These are phyloP conservation scores for Alloscopus bannaensis DNA, from an alignment of 2,888 invertebrate genomes.

Conservation along the genomic window DNA sequence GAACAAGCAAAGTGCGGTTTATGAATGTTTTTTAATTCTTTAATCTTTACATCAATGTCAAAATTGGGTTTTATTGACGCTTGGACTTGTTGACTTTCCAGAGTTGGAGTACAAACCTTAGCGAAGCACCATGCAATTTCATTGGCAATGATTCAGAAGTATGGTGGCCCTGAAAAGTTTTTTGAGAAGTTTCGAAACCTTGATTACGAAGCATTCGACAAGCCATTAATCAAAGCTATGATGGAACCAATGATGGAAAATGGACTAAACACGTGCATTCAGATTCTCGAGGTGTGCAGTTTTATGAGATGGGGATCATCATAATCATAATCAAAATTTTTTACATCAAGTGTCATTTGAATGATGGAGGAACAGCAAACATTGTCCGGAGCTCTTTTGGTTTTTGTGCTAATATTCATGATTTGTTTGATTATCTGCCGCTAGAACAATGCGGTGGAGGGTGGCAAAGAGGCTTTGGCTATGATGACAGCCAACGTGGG, in stretches of 20 bases:
- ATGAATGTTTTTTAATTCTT: no score
- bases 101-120: constrained; percentile 50
- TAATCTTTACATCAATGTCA: no score
- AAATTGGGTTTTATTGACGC: background rate
- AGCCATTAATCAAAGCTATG: background rate
- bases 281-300: constrained; percentile 45
- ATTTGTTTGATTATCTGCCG: background rate
- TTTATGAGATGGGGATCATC: no score
- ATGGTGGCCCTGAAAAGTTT: constrained; percentile 48
- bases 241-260: constrained; percentile 23
- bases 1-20: constrained; percentile 34
- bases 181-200: constrained; percentile 31
- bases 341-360: background rate
- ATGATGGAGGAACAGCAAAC: background rate
- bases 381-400: background rate
- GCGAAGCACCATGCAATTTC: constrained; percentile 61
- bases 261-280: constrained; percentile 3
- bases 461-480: constrained; percentile 24
- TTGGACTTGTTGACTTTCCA: constrained; percentile 2
- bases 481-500: background rate
- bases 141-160: constrained; percentile 41
- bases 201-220: constrained; percentile 25
- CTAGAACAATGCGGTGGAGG: constrained; percentile 6
- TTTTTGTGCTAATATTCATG: background rate
- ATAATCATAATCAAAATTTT: background rate